Percentiles rank a stretch among this genome's conserved stretches.
These are phyloP conservation scores for Chionomys nivalis DNA, from an alignment of 2,113 vertebrate genomes.

Conservation along the genomic window DNA sequence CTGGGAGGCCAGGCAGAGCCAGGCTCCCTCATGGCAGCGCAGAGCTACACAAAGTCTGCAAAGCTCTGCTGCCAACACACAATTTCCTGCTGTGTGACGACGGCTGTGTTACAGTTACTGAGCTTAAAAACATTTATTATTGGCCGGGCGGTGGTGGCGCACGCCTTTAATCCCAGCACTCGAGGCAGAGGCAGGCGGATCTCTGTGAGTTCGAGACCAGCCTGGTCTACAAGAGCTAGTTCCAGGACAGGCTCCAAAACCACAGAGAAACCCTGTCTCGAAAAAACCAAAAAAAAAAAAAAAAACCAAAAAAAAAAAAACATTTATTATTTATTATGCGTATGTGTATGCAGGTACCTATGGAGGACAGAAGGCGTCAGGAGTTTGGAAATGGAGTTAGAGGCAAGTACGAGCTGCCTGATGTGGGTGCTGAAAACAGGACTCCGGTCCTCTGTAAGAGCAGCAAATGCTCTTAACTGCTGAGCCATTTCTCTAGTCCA, in stretches of 20 bases:
- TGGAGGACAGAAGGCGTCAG: neutral
- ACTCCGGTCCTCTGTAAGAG: neutral
- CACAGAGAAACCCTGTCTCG: too few relatives aligned
- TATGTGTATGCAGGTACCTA: neutral
- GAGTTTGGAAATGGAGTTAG: neutral
- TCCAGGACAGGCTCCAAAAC: too few relatives aligned
- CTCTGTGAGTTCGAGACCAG: too few relatives aligned
- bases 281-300: too few relatives aligned
- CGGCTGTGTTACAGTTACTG: neutral
- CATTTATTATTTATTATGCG: neutral
- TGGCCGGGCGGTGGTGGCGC: too few relatives aligned
- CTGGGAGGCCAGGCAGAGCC: neutral
- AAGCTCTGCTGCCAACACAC: neutral
- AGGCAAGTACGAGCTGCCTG: too few relatives aligned
- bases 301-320: too few relatives aligned
- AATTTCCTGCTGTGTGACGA: neutral
- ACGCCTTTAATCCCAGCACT: too few relatives aligned
- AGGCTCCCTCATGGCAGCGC: neutral
- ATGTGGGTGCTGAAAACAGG: neutral
- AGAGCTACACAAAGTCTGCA: neutral
- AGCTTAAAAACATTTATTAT: neutral
- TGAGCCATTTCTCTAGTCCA: neutral
- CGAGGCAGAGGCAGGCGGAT: too few relatives aligned
- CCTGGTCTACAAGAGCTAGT: too few relatives aligned
- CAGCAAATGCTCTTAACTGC: neutral